These are phyloP conservation scores for Melipona quadrifasciata DNA, from an alignment of 1,140 invertebrate genomes.

Conservation along the genomic window DNA sequence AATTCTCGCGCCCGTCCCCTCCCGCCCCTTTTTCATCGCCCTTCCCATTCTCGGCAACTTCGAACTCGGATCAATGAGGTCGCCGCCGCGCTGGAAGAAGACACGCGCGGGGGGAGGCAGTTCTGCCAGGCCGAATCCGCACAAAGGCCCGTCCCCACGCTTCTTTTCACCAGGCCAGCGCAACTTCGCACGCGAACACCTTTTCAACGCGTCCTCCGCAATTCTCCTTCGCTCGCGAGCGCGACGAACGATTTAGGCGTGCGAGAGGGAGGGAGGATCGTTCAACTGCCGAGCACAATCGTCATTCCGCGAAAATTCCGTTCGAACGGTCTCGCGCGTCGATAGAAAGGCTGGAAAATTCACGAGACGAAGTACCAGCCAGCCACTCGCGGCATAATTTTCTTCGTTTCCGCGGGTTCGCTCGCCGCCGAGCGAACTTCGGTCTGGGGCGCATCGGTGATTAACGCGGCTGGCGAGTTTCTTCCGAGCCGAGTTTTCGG, in stretches of 20 bases:
- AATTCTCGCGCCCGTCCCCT: not conserved
- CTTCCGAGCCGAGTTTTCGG: slow-evolving; percentile 20
- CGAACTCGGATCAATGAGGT: slow-evolving; percentile 53
- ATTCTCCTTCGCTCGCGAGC: not conserved
- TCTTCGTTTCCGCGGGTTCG: not conserved
- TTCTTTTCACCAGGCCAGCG: slow-evolving; percentile 12
- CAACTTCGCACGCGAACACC: slow-evolving; percentile 44
- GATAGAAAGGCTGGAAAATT: slow-evolving; percentile 42
- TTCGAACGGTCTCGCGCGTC: slow-evolving; percentile 5
- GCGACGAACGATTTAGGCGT: not conserved
- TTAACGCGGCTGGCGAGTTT: slow-evolving; percentile 51
- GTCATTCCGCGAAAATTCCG: slow-evolving; percentile 50
- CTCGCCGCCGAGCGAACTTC: slow-evolving; percentile 39
- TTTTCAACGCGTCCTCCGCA: not conserved
- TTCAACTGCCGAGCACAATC: slow-evolving; percentile 49
- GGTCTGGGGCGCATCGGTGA: slow-evolving; percentile 48
- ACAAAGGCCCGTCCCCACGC: slow-evolving; percentile 56
- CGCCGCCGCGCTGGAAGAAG: slow-evolving; percentile 49
- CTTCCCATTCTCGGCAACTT: slow-evolving; percentile 6
- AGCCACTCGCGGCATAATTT: too few species aligned
- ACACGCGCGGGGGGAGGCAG: slow-evolving; percentile 24
- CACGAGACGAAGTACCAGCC: slow-evolving; percentile 27
- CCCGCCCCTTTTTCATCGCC: slow-evolving; percentile 16
- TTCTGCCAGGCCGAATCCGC: slow-evolving; percentile 37
- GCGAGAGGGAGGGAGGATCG: slow-evolving; percentile 18